phyloP scores from a whole-genome alignment of 2,888 invertebrate genomes.

The Temnothorax rugatulus region DNA sequence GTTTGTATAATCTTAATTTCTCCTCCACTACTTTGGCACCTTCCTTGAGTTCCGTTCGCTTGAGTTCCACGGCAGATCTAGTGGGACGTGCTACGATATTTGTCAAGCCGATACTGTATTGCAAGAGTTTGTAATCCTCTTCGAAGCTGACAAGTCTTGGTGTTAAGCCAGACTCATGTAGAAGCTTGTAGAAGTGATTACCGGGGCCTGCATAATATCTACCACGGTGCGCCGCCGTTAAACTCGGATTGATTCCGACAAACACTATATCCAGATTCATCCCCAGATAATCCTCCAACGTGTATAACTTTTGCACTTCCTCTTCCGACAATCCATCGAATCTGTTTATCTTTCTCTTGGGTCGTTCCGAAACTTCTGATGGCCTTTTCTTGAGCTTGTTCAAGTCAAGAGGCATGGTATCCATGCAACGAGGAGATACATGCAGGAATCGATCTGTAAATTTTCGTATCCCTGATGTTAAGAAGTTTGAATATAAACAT shows the following conservation, averaged over 20 bases:
- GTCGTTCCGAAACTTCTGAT: slow-evolving; percentile 52
- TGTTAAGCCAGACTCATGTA: slow-evolving; percentile 80
- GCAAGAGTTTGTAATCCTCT: slow-evolving; percentile 80
- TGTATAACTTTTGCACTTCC: slow-evolving; percentile 78
- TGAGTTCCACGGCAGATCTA: slow-evolving; percentile 82
- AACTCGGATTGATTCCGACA: slow-evolving; percentile 84
- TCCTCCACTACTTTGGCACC: slow-evolving; percentile 79
- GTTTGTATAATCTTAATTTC: slow-evolving; percentile 80
- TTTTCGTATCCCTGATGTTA: neutral
- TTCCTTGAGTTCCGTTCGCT: slow-evolving; percentile 81
- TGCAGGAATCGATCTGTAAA: slow-evolving; percentile 32
- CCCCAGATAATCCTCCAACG: slow-evolving; percentile 81
- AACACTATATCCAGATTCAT: slow-evolving; percentile 81
- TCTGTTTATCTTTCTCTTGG: slow-evolving; percentile 76
- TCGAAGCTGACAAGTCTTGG: slow-evolving; percentile 79
- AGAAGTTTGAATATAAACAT: neutral
- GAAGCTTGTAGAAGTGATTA: slow-evolving; percentile 85
- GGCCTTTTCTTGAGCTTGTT: slow-evolving; percentile 78
- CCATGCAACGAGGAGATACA: neutral
- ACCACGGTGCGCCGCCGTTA: slow-evolving; percentile 83
- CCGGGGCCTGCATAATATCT: slow-evolving; percentile 85
- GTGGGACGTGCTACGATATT: slow-evolving; percentile 84
- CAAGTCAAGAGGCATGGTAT: slow-evolving; percentile 77
- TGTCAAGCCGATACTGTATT: slow-evolving; percentile 83
- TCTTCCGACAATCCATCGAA: slow-evolving; percentile 83